phyloP scores from a whole-genome alignment of 2,888 invertebrate genomes.

The Cryptophagus acutangulus region DNA sequence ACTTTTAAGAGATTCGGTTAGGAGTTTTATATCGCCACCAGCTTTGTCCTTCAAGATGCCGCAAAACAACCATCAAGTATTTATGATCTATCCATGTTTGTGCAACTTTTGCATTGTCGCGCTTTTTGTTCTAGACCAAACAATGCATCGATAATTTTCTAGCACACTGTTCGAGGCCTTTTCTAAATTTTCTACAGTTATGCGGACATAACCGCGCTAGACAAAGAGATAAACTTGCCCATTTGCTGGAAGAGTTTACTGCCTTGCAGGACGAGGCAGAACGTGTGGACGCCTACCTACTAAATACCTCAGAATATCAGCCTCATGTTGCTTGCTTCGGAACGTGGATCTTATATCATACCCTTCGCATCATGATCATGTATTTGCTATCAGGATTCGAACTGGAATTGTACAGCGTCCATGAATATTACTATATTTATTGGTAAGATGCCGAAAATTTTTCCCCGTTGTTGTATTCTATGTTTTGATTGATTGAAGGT shows the following conservation, averaged over 20 bases:
- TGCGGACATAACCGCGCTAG: slow-evolving; percentile 94
- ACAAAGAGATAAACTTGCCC: slow-evolving; percentile 88
- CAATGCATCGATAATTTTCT: slow-evolving; percentile 87
- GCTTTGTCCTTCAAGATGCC: slow-evolving; percentile 72
- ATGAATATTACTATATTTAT: slow-evolving; percentile 94
- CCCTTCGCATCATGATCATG: slow-evolving; percentile 86
- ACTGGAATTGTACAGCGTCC: slow-evolving; percentile 89
- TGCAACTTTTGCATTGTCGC: no score
- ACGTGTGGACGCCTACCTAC: slow-evolving; percentile 79
- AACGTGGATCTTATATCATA: slow-evolving; percentile 94
- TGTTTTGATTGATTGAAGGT: slow-evolving; percentile 52
- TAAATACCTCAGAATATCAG: slow-evolving; percentile 62
- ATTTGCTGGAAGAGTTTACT: slow-evolving; percentile 85
- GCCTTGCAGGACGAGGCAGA: slow-evolving; percentile 93
- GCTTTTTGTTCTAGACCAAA: slow-evolving; percentile 62
- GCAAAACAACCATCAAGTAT: slow-evolving; percentile 60
- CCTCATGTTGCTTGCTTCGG: slow-evolving; percentile 83
- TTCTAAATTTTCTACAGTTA: slow-evolving; percentile 79
- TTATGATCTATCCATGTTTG: no score
- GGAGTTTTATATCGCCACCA: slow-evolving; percentile 85
- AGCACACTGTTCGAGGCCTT: slow-evolving; percentile 78
- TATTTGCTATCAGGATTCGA: slow-evolving; percentile 93
- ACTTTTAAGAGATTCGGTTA: slow-evolving; percentile 78
- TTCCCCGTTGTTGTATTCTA: no score
- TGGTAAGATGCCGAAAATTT: slow-evolving; percentile 58